These are phyloP conservation scores for Lissonota sp. DNA, from an alignment of 2,888 invertebrate species.

Conservation along the genomic window DNA sequence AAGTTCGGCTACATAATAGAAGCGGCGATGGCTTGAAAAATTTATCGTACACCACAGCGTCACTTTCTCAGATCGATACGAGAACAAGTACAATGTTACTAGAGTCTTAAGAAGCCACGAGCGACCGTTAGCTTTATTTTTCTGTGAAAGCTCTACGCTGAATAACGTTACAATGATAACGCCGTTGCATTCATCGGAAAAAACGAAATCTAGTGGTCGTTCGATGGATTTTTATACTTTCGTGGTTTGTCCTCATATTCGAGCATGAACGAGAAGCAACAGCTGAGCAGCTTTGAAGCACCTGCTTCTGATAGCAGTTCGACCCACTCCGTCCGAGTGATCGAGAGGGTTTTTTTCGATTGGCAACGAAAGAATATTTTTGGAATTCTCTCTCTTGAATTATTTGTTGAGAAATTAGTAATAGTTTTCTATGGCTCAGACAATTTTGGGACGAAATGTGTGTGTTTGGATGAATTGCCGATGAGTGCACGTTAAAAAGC, in stretches of 20 bases:
- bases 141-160: not conserved
- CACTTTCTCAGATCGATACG: slow-evolving; percentile 55
- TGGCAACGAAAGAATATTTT: not conserved
- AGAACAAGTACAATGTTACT: slow-evolving; percentile 44
- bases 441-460: not conserved
- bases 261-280: slow-evolving; percentile 74
- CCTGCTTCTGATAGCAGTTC: slow-evolving; percentile 76
- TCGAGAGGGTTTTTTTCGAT: not conserved
- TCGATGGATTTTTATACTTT: not conserved
- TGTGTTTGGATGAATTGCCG: not conserved
- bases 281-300: slow-evolving; percentile 80
- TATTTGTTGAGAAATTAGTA: not conserved
- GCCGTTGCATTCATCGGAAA: not conserved
- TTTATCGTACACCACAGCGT: slow-evolving; percentile 45
- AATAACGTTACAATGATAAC: slow-evolving; percentile 13
- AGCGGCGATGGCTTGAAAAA: slow-evolving; percentile 54
- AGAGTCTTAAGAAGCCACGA: slow-evolving; percentile 30
- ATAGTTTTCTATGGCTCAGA: not conserved
- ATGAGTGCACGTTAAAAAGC: slow-evolving; percentile 3
- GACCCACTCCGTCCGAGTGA: not conserved
- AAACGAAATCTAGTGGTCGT: slow-evolving; percentile 2
- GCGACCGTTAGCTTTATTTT: slow-evolving; percentile 2
- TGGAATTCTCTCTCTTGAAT: not conserved
- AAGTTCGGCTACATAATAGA: slow-evolving; percentile 23
- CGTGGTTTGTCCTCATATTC: not conserved